Evolutionary conservation across 2,797 vertebrate species (phyloP).

Genomic region (Xiphorhynchus erythropygius): DNA sequence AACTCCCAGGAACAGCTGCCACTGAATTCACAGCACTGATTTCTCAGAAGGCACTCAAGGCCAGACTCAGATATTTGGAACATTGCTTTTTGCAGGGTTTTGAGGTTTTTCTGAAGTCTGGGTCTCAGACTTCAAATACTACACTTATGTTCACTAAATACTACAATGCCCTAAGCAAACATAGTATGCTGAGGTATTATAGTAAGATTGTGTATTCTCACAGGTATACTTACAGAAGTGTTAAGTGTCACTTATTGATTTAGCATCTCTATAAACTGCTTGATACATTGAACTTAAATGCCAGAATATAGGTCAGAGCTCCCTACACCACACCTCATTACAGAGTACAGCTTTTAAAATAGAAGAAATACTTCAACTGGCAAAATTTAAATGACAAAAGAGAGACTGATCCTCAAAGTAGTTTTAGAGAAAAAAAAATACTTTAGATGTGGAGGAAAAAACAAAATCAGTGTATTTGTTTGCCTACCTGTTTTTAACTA

Average conservation of each 20-base stretch:
- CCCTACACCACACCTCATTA: background rate
- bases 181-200: background rate
- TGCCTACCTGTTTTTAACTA: background rate
- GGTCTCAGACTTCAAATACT: background rate
- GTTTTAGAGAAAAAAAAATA: background rate
- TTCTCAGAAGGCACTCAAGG: background rate
- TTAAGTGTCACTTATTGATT: background rate
- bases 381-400: background rate
- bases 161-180: rapidly evolving
- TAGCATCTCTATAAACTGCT: constrained; percentile 12
- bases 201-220: background rate
- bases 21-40: background rate
- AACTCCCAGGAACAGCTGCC: background rate
- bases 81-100: background rate
- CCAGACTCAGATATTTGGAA: background rate
- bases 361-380: background rate
- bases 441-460: background rate
- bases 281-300: background rate
- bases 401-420: background rate
- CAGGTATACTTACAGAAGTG: background rate
- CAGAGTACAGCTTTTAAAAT: background rate
- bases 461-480: background rate
- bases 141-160: background rate
- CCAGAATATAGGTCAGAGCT: background rate
- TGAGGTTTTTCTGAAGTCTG: background rate